Conservation (phyloP, 2,113 vertebrate species). For the Ameiurus melas region DNA sequence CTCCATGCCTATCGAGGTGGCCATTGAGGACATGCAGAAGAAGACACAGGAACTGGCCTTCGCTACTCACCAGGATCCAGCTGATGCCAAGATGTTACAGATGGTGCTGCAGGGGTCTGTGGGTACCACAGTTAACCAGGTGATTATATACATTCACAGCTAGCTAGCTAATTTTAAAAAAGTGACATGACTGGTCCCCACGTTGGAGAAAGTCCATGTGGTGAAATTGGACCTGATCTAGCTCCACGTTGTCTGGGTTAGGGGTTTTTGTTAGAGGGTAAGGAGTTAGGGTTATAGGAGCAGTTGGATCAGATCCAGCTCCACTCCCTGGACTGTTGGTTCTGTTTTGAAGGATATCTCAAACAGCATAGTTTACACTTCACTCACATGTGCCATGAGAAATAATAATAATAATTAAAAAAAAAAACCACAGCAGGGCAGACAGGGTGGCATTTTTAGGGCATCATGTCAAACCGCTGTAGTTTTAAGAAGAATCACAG, state of each 20-base stretch:
- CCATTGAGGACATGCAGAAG: slow-evolving; percentile 99
- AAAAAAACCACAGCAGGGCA: background rate
- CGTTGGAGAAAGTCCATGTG: background rate
- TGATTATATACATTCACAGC: slow-evolving; percentile 57
- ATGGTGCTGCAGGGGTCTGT: slow-evolving; percentile 99
- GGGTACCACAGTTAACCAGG: slow-evolving; percentile 99
- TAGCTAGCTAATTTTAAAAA: too few species aligned
- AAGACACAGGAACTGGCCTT: slow-evolving; percentile 98
- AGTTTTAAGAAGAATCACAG: background rate
- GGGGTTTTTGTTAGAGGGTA: too few species aligned
- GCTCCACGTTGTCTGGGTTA: background rate
- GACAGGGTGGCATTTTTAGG: background rate
- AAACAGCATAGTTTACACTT: background rate
- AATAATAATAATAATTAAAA: background rate
- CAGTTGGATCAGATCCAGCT: background rate
- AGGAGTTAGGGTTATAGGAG: background rate
- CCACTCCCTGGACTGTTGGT: background rate
- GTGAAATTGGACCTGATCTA: background rate
- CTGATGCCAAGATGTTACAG: slow-evolving; percentile 98
- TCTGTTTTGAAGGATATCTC: background rate
- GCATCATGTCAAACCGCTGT: background rate
- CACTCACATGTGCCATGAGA: background rate
- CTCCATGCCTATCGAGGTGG: slow-evolving; percentile 95
- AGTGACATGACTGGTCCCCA: too few species aligned
- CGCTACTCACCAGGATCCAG: slow-evolving; percentile 95